Evolutionary conservation across 2,888 invertebrate species (phyloP).

Genomic region (Anarsia innoxiella): DNA sequence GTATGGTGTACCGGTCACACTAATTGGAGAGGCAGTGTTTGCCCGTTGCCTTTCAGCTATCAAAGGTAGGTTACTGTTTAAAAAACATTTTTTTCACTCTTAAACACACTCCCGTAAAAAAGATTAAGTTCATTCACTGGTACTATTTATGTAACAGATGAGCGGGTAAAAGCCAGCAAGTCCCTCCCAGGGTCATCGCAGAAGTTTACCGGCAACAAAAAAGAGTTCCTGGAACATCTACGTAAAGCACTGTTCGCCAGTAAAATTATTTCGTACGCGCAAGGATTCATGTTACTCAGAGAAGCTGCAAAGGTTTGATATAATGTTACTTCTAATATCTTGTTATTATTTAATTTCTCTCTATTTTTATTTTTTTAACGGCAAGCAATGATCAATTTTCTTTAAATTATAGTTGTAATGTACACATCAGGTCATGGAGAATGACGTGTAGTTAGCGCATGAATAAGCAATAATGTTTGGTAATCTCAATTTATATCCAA

Average conservation of each 20-base stretch:
- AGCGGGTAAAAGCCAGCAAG: conserved; percentile 88
- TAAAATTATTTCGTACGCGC: conserved; percentile 98
- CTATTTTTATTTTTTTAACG: too few relatives aligned
- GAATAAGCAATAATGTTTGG: too few relatives aligned
- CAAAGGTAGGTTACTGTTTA: conserved; percentile 77
- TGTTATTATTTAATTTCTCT: too few relatives aligned
- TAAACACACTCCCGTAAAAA: too few relatives aligned
- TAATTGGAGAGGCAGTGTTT: conserved; percentile 99
- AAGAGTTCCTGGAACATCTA: conserved; percentile 87
- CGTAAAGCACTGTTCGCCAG: conserved; percentile 96
- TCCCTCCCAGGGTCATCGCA: conserved; percentile 81
- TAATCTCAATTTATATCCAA: too few relatives aligned
- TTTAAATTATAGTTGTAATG: too few relatives aligned
- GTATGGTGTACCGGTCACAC: conserved; percentile 97
- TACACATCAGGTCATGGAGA: too few relatives aligned
- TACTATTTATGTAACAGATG: conserved; percentile 65
- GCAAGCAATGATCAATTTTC: too few relatives aligned
- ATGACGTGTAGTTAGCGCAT: too few relatives aligned
- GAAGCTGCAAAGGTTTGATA: conserved; percentile 87
- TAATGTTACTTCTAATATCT: background rate
- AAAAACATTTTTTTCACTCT: too few relatives aligned
- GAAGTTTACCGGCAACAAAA: conserved; percentile 82
- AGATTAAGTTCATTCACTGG: too few relatives aligned
- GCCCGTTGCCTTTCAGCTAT: conserved; percentile 95
- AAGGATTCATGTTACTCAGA: conserved; percentile 96